phyloP scores from a whole-genome alignment of 2,888 invertebrate genomes.

The Himalopsyche anomala region DNA sequence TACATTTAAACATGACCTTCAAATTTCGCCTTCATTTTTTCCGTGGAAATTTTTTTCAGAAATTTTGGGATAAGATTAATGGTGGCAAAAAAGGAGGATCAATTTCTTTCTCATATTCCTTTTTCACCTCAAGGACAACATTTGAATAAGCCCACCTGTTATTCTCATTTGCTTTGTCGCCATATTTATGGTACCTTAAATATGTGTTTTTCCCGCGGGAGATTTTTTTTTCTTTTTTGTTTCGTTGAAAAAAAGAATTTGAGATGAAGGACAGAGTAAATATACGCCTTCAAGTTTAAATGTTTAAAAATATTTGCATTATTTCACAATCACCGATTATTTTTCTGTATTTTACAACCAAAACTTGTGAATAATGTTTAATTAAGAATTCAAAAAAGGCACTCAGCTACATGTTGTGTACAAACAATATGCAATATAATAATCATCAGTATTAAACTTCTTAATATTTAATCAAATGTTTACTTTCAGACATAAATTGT shows the following conservation, averaged over 20 bases:
- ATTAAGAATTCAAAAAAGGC: too few relatives aligned
- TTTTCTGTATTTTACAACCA: too few relatives aligned
- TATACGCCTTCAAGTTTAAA: not conserved
- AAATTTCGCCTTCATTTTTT: not conserved
- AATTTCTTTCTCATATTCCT: slow-evolving; percentile 14
- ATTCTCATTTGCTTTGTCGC: slow-evolving; percentile 23
- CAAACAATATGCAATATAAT: too few relatives aligned
- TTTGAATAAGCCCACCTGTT: slow-evolving; percentile 25
- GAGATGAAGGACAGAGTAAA: not conserved
- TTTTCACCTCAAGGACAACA: not conserved
- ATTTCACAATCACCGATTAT: too few relatives aligned
- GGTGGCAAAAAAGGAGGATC: not conserved
- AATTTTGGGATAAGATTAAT: slow-evolving; percentile 25
- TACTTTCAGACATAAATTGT: too few relatives aligned
- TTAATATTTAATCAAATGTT: too few relatives aligned
- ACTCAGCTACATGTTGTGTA: too few relatives aligned
- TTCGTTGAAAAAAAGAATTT: not conserved
- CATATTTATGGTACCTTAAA: slow-evolving; percentile 7
- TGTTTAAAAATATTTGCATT: not conserved
- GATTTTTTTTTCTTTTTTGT: not conserved
- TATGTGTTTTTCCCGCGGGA: not conserved
- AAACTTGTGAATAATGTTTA: too few relatives aligned
- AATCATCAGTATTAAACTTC: too few relatives aligned
- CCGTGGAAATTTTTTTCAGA: not conserved
- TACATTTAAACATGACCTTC: slow-evolving; percentile 33